These are phyloP conservation scores for Sinotaia quadrata DNA, from an alignment of 2,888 invertebrate species.

Conservation along the genomic window DNA sequence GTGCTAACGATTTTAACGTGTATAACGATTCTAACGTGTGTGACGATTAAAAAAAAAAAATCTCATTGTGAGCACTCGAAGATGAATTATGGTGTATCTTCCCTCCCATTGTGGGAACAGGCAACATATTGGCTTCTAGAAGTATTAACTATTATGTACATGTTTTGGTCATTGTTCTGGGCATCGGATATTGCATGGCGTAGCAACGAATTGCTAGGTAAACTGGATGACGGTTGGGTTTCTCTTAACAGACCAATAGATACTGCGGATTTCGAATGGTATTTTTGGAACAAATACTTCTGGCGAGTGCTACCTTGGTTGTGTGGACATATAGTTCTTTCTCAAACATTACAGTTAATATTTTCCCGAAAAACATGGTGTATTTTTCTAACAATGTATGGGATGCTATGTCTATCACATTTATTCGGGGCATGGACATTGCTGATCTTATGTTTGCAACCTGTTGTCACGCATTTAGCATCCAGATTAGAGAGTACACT, in stretches of 20 bases:
- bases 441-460: conserved; percentile 44
- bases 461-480: conserved; percentile 41
- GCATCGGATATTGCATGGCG: conserved; percentile 11
- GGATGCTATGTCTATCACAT: conserved; percentile 36
- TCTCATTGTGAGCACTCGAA: no score
- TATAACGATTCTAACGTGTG: no score
- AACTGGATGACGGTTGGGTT: conserved; percentile 1
- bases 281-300: conserved; percentile 77
- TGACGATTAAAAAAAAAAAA: no score
- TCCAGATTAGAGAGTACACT: conserved; percentile 33
- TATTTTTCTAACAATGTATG: conserved; percentile 34
- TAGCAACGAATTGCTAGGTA: conserved; percentile 4
- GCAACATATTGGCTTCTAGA: conserved; percentile 25
- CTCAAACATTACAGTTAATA: conserved; percentile 10
- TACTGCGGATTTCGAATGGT: conserved; percentile 83
- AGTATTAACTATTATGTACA: conserved; percentile 13
- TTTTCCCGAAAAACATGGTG: conserved; percentile 9
- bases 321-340: conserved; percentile 61
- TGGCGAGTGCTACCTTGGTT: conserved; percentile 76
- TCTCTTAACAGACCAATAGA: conserved; percentile 72
- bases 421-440: conserved; percentile 48
- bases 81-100: no score
- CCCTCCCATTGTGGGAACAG: conserved; percentile 32
- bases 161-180: conserved; percentile 15
- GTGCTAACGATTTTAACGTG: no score